Evolutionary conservation across 2,888 invertebrate species (phyloP), one percentile per base, ranked within the genome.

Genomic region (Aporophyla lueneburgensis): DNA sequence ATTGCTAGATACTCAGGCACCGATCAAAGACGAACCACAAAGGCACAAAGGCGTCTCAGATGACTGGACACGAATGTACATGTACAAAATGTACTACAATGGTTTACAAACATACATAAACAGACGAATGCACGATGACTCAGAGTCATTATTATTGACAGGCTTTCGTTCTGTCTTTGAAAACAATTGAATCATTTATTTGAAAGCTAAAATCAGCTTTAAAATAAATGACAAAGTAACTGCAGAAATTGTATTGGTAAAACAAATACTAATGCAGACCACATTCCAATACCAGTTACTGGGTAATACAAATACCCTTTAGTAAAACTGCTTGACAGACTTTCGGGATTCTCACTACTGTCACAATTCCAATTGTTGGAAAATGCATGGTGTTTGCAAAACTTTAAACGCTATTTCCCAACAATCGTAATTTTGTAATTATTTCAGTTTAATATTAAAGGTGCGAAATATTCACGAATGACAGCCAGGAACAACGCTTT

Each of bases 11-110:
- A 65, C 66, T 49, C 46, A 69, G 53, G 46, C 21, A 46, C 16
- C 12, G 16, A 66, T 68, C 40, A 78, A 61, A 61, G 63, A 53
- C 56, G 7, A 61, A 80, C 65, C 66, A 74, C 66, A 84, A 84
- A 84, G 59, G 21, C 66, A 74, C 66, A 84, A 84, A 84, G 59
- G 21, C 81, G 81, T 80, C 53, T 43, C 84, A 62, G 56, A 59
- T 81, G 85, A 74, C 69, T 81, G 61, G 61, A 67, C 66, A 62
- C 14, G 51, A 21, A 77, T 62, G 56, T 68, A 74, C 14, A 77
- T 56, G 56, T 58, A 74, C 33, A 56, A 33, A 16, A 16, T 58
- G 10, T n/a, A 33, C 6, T 27, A 70, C 49, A 65, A 54, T 67
- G 24, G 58, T 68, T 49, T 65, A 51, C 65, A 73, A 84, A 84